These are phyloP conservation scores for Lateolabrax maculatus DNA, from an alignment of 2,797 vertebrate genomes.

Conservation along the genomic window DNA sequence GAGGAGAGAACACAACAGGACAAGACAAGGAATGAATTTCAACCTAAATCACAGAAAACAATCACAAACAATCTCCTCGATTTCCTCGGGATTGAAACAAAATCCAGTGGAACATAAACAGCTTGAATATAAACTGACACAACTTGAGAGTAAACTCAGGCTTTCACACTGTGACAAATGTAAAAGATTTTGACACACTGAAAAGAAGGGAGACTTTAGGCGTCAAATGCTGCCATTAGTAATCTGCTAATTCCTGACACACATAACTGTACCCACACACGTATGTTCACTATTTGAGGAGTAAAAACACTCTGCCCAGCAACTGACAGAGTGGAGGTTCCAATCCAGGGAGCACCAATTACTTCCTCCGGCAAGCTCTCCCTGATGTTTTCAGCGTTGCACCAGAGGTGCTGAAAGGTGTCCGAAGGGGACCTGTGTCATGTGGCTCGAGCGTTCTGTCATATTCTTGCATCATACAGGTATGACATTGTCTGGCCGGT, in stretches of 20 bases:
- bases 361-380: conserved; percentile 51
- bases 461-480: conserved; percentile 78
- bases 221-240: conserved; percentile 29
- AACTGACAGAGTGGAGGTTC: conserved; percentile 73
- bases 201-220: background rate
- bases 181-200: conserved; percentile 13
- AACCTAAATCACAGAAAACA: conserved; percentile 38
- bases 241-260: conserved; percentile 52
- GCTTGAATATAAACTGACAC: conserved; percentile 37
- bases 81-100: conserved; percentile 30
- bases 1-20: conserved; percentile 63
- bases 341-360: conserved; percentile 76
- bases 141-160: conserved; percentile 27
- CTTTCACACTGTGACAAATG: conserved; percentile 36
- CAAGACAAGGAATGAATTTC: conserved; percentile 53
- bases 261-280: conserved; percentile 9
- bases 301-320: conserved; percentile 65
- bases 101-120: conserved; percentile 43
- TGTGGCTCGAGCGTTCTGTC: conserved; percentile 59
- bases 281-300: conserved; percentile 1
- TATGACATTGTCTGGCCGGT: conserved; percentile 63
- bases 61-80: conserved; percentile 27
- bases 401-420: conserved; percentile 67
- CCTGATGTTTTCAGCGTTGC: conserved; percentile 54
- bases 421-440: conserved; percentile 62